Conservation (phyloP, 1,140 invertebrate genomes). For the Tribolium madens region DNA sequence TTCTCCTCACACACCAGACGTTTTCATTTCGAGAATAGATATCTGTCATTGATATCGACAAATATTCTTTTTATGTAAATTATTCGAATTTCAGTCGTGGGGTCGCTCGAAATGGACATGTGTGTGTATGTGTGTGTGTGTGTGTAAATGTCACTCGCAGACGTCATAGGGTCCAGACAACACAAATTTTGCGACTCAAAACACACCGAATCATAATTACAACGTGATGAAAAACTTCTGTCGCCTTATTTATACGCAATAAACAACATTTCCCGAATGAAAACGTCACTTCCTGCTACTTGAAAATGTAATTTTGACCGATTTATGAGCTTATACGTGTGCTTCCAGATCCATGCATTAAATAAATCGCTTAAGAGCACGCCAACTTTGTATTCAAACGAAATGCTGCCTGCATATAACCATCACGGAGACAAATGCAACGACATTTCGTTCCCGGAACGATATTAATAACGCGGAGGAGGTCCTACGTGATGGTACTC, state of each 20-base stretch:
- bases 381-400: constrained; percentile 30
- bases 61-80: constrained; percentile 48
- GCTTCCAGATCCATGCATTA: constrained; percentile 10
- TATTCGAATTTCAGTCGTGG: constrained; percentile 40
- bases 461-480: constrained; percentile 27
- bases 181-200: constrained; percentile 9
- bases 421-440: constrained; percentile 23
- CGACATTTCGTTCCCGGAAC: constrained; percentile 19
- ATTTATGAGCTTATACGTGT: constrained; percentile 4
- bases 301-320: constrained; percentile 14
- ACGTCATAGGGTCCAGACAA: neutral
- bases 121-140: constrained; percentile 4
- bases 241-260: neutral
- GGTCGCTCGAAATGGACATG: constrained; percentile 15
- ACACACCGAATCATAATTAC: neutral
- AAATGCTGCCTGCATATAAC: neutral
- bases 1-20: constrained; percentile 22
- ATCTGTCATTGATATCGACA: constrained; percentile 47
- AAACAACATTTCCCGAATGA: neutral
- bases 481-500: constrained; percentile 8
- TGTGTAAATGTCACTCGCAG: constrained; percentile 7
- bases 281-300: neutral
- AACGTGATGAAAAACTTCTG: neutral
- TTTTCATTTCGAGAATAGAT: constrained; percentile 33
- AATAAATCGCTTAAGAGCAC: constrained; percentile 9